Conservation (phyloP, 2,797 vertebrate genomes). For the Esox lucius region DNA sequence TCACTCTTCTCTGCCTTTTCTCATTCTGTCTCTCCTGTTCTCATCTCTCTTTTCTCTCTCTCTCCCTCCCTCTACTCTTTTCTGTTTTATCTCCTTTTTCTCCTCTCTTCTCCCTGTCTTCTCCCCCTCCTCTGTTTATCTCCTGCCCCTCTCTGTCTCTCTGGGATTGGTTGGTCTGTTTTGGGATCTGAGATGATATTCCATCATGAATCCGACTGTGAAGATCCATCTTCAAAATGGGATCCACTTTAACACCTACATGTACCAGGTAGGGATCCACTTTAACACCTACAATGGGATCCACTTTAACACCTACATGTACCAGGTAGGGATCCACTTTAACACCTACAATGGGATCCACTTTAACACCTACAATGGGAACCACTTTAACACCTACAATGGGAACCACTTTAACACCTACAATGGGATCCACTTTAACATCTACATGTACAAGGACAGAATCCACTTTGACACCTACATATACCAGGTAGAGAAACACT, state of each 20-base stretch:
- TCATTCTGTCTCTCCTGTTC: no score
- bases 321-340: no score
- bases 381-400: no score
- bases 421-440: slow-evolving; percentile 17
- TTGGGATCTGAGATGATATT: slow-evolving; percentile 76
- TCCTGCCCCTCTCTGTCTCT: slow-evolving; percentile 18
- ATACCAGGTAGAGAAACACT: slow-evolving; percentile 80
- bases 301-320: no score
- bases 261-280: slow-evolving; percentile 82
- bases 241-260: slow-evolving; percentile 83
- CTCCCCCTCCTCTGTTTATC: no score
- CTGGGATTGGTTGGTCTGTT: slow-evolving; percentile 51
- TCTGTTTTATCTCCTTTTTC: no score
- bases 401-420: no score
- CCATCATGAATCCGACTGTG: slow-evolving; percentile 76
- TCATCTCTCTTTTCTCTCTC: background rate
- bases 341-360: no score
- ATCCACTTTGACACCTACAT: slow-evolving; percentile 83
- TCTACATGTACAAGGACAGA: slow-evolving; percentile 77
- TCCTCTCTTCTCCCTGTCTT: no score
- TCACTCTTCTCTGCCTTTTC: no score
- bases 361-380: no score
- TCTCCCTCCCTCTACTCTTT: slow-evolving; percentile 10
- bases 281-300: no score
- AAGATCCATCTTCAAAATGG: slow-evolving; percentile 81